Evolutionary conservation across 2,113 vertebrate species (phyloP).

Genomic region (Bos javanicus): DNA sequence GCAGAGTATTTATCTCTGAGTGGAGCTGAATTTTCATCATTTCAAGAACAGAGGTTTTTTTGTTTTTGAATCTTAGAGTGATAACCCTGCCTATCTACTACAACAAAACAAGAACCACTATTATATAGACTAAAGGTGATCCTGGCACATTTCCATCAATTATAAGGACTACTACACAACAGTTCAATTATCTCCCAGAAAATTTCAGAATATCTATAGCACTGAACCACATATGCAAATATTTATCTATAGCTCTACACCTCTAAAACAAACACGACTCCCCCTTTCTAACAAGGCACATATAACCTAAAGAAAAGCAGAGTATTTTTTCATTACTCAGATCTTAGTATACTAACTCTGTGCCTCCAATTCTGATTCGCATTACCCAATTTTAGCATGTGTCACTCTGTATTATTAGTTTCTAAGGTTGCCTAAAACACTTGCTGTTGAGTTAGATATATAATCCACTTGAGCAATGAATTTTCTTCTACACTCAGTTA

Average conservation of each 20-base stretch:
- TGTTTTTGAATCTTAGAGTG: not conserved
- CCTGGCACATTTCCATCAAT: not conserved
- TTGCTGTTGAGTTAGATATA: not conserved
- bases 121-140: not conserved
- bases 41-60: not conserved
- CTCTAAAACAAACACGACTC: not conserved
- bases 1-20: not conserved
- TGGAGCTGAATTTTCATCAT: not conserved
- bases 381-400: constrained; percentile 29
- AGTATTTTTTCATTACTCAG: not conserved
- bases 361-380: constrained; percentile 11
- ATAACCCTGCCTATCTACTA: constrained; percentile 8
- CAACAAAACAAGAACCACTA: constrained; percentile 38
- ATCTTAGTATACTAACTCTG: not conserved
- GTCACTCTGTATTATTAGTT: not conserved
- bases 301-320: not conserved
- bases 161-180: not conserved
- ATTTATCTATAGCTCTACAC: not conserved
- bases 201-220: not conserved
- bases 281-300: not conserved
- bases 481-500: constrained; percentile 32
- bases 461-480: not conserved
- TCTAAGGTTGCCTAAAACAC: constrained; percentile 43
- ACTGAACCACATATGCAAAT: not conserved
- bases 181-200: not conserved